A percentile compares a stretch with the other conserved stretches of the same genome.
These are phyloP conservation scores for Hormaphis cornu DNA, from an alignment of 1,140 invertebrate genomes.

Conservation along the genomic window DNA sequence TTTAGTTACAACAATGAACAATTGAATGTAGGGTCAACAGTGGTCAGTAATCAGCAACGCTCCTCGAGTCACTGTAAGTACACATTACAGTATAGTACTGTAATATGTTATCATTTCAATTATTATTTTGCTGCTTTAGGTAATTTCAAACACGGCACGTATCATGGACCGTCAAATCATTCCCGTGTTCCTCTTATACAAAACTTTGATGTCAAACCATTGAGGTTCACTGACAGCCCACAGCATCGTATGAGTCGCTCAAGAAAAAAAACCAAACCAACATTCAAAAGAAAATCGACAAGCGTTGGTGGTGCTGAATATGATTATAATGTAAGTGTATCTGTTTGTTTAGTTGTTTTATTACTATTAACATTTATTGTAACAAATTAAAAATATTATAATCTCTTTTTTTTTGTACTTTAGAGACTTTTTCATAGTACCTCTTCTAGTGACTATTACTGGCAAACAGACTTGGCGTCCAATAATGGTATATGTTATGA, in stretches of 20 bases:
- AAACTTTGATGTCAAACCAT: constrained; percentile 46
- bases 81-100: neutral
- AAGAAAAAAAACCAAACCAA: neutral
- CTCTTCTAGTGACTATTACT: neutral
- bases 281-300: neutral
- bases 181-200: constrained; percentile 55
- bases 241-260: constrained; percentile 49
- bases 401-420: neutral
- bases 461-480: neutral
- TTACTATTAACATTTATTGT: too few species aligned
- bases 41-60: neutral
- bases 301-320: neutral
- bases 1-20: neutral
- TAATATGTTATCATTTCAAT: too few species aligned
- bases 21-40: neutral
- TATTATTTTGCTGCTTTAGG: constrained; percentile 38
- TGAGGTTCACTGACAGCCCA: constrained; percentile 67
- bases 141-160: constrained; percentile 79
- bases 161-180: constrained; percentile 68
- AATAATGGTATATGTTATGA: neutral
- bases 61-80: neutral
- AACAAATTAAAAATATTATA: neutral
- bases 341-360: too few species aligned
- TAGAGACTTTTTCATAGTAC: neutral
- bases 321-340: too few species aligned